Percentiles rank a stretch among this genome's conserved stretches.
Conservation (phyloP, 1,140 invertebrate species). For the Procambarus clarkii region DNA sequence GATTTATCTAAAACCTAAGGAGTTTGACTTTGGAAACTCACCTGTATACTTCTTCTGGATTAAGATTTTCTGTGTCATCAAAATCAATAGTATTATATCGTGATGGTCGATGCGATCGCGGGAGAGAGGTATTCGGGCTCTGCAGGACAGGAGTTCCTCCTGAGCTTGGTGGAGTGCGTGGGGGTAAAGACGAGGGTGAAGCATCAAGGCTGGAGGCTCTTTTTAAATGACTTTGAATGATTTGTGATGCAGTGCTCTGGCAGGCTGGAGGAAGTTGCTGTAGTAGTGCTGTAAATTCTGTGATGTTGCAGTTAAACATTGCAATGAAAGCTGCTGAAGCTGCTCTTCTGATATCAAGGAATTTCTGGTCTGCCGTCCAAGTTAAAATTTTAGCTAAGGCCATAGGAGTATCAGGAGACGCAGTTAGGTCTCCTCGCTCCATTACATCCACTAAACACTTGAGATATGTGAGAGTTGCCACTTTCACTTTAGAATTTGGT, state of each 20-base stretch:
- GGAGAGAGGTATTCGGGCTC: conserved; percentile 70
- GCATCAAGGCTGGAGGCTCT: conserved; percentile 75
- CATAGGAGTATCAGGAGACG: conserved; percentile 76
- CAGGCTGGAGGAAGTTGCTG: conserved; percentile 82
- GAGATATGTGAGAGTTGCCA: conserved; percentile 85
- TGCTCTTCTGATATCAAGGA: conserved; percentile 85
- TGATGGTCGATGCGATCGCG: conserved; percentile 68
- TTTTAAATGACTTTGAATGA: conserved; percentile 89
- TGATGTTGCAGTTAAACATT: conserved; percentile 88
- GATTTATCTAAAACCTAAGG: too few relatives aligned
- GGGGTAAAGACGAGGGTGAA: conserved; percentile 72
- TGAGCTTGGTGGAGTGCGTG: conserved; percentile 72
- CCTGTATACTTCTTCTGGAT: conserved; percentile 87
- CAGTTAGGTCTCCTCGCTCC: conserved; percentile 74
- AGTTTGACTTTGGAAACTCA: conserved; percentile 21
- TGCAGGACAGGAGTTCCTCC: conserved; percentile 67
- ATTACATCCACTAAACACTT: conserved; percentile 82
- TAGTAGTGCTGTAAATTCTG: conserved; percentile 89
- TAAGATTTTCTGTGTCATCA: conserved; percentile 83
- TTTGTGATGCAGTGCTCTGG: conserved; percentile 86
- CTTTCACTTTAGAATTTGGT: conserved; percentile 89
- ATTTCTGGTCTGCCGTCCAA: conserved; percentile 79
- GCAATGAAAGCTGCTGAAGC: conserved; percentile 88
- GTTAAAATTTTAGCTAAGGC: conserved; percentile 78
- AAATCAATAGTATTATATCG: conserved; percentile 74